A percentile compares a stretch with the other conserved stretches of the same genome.
Conservation (phyloP, 2,888 invertebrate genomes). For the Galerucella calmariensis region DNA sequence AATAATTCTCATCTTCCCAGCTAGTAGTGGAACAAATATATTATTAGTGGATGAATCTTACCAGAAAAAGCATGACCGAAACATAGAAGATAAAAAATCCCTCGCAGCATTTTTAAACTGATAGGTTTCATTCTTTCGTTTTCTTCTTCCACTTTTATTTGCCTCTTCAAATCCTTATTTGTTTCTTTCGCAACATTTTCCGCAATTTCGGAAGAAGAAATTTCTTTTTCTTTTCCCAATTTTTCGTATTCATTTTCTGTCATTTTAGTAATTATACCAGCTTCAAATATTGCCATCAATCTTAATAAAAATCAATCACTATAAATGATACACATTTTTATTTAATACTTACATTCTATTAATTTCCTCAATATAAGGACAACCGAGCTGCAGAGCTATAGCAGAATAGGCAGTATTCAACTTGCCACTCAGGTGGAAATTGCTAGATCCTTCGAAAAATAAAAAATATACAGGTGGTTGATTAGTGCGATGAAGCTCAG, state of each 20-base stretch:
- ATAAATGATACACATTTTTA: not conserved
- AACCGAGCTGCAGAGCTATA: conserved; percentile 80
- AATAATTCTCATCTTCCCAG: no score
- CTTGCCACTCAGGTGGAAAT: conserved; percentile 81
- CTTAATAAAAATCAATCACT: conserved; percentile 60
- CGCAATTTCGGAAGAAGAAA: conserved; percentile 62
- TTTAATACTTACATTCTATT: conserved; percentile 73
- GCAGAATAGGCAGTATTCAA: conserved; percentile 82
- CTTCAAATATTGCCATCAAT: conserved; percentile 79
- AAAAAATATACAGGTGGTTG: no score
- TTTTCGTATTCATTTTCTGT: conserved; percentile 80
- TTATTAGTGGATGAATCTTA: conserved; percentile 50
- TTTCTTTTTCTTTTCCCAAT: conserved; percentile 70
- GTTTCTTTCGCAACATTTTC: conserved; percentile 48
- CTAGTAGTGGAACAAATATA: no score
- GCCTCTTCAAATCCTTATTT: conserved; percentile 53
- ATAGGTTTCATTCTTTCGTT: conserved; percentile 71
- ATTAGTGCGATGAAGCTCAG: not conserved
- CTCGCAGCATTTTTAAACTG: conserved; percentile 77
- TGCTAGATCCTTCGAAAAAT: conserved; percentile 67
- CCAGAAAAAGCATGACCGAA: conserved; percentile 74
- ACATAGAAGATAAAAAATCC: conserved; percentile 77
- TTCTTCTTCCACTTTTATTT: conserved; percentile 55
- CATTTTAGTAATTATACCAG: conserved; percentile 81
- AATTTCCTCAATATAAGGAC: conserved; percentile 79